A percentile compares a stretch with the other conserved stretches of the same genome.
These are phyloP conservation scores for Sebastes alutus DNA, from an alignment of 2,797 vertebrate species.

Conservation along the genomic window DNA sequence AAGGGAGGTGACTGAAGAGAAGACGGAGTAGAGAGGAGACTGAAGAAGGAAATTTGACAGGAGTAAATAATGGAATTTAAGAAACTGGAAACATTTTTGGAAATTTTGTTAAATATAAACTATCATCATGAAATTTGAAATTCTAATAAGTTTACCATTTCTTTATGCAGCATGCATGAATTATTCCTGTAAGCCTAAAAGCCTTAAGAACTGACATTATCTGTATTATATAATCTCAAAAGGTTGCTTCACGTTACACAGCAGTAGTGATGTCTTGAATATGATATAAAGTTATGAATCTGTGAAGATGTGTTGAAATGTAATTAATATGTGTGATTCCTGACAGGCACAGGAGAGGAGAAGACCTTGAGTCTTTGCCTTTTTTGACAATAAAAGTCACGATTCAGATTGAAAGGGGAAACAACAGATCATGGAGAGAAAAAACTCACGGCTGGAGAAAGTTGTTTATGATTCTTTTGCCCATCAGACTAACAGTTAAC, in stretches of 20 bases:
- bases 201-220: background rate
- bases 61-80: background rate
- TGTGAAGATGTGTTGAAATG: background rate
- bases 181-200: background rate
- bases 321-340: background rate
- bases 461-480: background rate
- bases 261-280: background rate
- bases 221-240: background rate
- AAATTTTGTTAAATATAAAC: background rate
- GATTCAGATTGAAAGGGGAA: background rate
- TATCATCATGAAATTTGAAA: background rate
- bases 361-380: slow-evolving; percentile 14
- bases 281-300: background rate
- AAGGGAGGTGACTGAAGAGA: background rate
- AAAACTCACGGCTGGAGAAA: background rate
- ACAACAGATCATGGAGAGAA: background rate
- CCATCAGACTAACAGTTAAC: background rate
- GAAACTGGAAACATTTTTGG: background rate
- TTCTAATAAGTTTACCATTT: background rate
- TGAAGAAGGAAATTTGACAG: background rate
- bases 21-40: background rate
- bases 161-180: background rate
- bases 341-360: background rate
- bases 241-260: background rate
- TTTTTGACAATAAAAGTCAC: too few relatives aligned